Evolutionary conservation across 2,888 invertebrate genomes (phyloP), one percentile per base, ranked within the genome.

Genomic region (Boloria selene): DNA sequence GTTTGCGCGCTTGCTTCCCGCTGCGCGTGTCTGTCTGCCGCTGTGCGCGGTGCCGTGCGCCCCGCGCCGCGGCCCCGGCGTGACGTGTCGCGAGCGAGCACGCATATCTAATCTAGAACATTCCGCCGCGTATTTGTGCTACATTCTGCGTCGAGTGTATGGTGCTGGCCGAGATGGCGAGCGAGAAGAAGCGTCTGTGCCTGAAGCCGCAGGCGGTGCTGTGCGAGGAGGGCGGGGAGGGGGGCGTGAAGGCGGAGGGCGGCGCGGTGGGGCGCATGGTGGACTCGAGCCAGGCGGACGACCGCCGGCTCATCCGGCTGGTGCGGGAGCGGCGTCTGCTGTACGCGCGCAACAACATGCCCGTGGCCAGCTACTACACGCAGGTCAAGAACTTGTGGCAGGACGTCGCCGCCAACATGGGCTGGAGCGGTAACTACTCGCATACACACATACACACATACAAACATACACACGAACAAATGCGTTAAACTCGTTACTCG

Each of bases 1-100:
- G 75, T 77, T 73, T 78, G 85, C 79, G 72, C 75, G 85, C 83
- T 81, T 80, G 88, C 82, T 82, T 84, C 81, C 69, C 79, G 75
- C 79, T 86, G 87, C 88, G 88, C 90, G 87, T 83, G 89, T 84
- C 76, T 89, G 90, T 86, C 76, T 89, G 90, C 80, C 81, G 81
- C 70, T 72, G 73, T 90, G 90, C 86, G 88, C 88, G 87, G 69
- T 78, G 76, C 55, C 84, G 22, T 72, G 65, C 71, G 78, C 78
- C 77, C 69, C 77, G 75, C 81, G 83, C 61, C 31, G 31, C 31
- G 7, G 31, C 31, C 31, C 31, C 31, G 31, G 31, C 31, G 7
- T 38, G 31, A 38, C 31, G 31, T 38, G 31, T 38, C 77, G 70
- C 77, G 75, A 80, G 83, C 60, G 70, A 75, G 73, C 79, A 74